Conservation (phyloP, 1,140 invertebrate genomes). For the Trialeurodes vaporariorum region DNA sequence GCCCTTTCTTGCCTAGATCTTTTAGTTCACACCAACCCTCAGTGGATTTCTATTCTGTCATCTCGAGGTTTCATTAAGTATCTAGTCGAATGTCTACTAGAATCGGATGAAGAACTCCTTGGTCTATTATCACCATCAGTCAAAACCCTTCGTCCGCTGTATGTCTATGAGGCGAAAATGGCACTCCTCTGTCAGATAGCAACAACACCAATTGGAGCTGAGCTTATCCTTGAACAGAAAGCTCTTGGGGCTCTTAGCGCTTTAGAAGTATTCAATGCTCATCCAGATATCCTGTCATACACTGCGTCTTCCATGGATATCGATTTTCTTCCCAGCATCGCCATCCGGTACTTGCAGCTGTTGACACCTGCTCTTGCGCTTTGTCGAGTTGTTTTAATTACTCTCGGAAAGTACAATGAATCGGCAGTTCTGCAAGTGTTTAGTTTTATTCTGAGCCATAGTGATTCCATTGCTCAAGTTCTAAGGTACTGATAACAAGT, state of each 20-base stretch:
- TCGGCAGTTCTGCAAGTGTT: slow-evolving; percentile 56
- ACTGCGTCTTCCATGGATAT: slow-evolving; percentile 13
- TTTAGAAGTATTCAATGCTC: slow-evolving; percentile 62
- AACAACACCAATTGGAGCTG: slow-evolving; percentile 55
- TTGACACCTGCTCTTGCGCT: slow-evolving; percentile 63
- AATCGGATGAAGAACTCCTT: slow-evolving; percentile 58
- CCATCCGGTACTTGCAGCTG: slow-evolving; percentile 63
- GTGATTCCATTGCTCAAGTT: background rate
- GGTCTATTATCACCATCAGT: slow-evolving; percentile 53
- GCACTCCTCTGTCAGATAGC: slow-evolving; percentile 63
- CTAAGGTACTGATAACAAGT: no score
- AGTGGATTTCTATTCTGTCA: slow-evolving; percentile 60
- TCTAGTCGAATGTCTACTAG: slow-evolving; percentile 63
- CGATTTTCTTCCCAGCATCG: slow-evolving; percentile 46
- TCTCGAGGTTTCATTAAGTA: slow-evolving; percentile 73
- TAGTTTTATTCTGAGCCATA: background rate
- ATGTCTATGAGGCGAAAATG: slow-evolving; percentile 82
- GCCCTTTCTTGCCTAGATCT: slow-evolving; percentile 69
- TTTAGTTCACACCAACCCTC: slow-evolving; percentile 60
- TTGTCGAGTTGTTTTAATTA: slow-evolving; percentile 67
- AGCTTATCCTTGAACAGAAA: slow-evolving; percentile 60
- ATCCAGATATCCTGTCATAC: slow-evolving; percentile 41
- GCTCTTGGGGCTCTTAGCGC: slow-evolving; percentile 57
- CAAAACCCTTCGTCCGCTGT: slow-evolving; percentile 57
- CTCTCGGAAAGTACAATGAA: slow-evolving; percentile 67